phyloP scores from a whole-genome alignment of 2,888 invertebrate genomes.

The Ophraella communa region DNA sequence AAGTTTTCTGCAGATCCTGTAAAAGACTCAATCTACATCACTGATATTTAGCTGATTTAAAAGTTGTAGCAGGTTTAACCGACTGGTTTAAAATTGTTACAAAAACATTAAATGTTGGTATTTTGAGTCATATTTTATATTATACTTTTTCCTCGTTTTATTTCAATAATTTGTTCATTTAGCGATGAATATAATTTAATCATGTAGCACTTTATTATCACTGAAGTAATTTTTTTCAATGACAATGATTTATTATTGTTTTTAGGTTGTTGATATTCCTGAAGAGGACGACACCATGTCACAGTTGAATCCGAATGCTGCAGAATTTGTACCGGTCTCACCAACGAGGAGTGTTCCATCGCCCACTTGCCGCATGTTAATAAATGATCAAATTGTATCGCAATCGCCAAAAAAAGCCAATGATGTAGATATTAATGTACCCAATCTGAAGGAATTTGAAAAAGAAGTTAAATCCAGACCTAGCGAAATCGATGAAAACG shows the following conservation, averaged over 20 bases:
- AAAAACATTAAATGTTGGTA: no score
- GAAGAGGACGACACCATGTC: slow-evolving; percentile 70
- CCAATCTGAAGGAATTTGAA: slow-evolving; percentile 69
- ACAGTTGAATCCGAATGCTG: slow-evolving; percentile 83
- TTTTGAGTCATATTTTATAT: no score
- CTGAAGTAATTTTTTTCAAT: no score
- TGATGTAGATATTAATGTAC: slow-evolving; percentile 65
- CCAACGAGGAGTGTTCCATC: slow-evolving; percentile 64
- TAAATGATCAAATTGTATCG: slow-evolving; percentile 63
- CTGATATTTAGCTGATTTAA: no score
- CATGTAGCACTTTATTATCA: no score
- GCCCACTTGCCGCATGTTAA: slow-evolving; percentile 53
- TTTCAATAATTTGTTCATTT: no score
- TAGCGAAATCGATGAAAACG: slow-evolving; percentile 65
- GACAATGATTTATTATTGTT: slow-evolving; percentile 2
- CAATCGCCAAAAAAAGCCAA: slow-evolving; percentile 75
- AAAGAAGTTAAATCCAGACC: slow-evolving; percentile 70
- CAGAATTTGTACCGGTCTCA: slow-evolving; percentile 80
- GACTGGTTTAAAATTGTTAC: no score
- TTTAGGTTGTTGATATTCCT: slow-evolving; percentile 50
- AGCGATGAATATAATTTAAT: no score
- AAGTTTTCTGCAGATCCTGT: no score
- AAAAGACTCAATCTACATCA: no score
- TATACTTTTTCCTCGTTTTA: no score
- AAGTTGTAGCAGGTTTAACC: no score